phyloP scores from a whole-genome alignment of 2,113 vertebrate genomes.

The Procavia capensis region DNA sequence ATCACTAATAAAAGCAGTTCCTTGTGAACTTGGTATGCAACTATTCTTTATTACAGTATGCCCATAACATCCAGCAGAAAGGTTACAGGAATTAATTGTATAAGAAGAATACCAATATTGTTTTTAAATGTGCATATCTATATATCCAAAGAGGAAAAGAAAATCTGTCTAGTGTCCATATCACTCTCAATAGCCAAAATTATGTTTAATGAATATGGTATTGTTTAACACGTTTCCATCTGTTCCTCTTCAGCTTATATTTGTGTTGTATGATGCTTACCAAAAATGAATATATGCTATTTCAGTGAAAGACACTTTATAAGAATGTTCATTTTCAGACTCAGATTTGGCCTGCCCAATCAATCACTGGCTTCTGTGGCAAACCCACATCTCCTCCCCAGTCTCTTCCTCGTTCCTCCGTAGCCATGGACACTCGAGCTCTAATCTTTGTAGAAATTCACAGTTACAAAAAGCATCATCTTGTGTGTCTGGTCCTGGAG shows the following conservation, averaged over 20 bases:
- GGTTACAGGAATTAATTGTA: neutral
- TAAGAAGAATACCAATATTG: neutral
- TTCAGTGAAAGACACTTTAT: slow-evolving; percentile 6
- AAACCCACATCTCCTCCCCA: neutral
- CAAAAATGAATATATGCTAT: neutral
- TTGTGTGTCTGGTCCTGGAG: neutral
- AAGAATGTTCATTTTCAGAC: neutral
- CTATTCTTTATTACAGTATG: neutral
- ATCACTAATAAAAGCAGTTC: neutral
- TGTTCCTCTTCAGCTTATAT: neutral
- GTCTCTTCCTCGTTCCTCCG: neutral
- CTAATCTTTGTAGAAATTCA: neutral
- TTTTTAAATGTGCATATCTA: neutral
- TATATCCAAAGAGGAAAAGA: slow-evolving; percentile 2
- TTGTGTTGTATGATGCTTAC: neutral
- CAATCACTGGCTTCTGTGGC: neutral
- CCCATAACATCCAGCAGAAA: slow-evolving; percentile 17
- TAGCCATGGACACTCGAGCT: neutral
- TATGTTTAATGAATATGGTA: too few species aligned
- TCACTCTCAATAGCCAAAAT: neutral
- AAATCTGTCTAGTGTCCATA: neutral
- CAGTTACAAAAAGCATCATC: neutral
- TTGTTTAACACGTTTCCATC: slow-evolving; percentile 15
- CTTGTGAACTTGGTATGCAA: neutral
- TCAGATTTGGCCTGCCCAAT: neutral